Evolutionary conservation across 2,797 vertebrate genomes (phyloP), one percentile per base, ranked within the genome.

Genomic region (Acanthurus tractus): DNA sequence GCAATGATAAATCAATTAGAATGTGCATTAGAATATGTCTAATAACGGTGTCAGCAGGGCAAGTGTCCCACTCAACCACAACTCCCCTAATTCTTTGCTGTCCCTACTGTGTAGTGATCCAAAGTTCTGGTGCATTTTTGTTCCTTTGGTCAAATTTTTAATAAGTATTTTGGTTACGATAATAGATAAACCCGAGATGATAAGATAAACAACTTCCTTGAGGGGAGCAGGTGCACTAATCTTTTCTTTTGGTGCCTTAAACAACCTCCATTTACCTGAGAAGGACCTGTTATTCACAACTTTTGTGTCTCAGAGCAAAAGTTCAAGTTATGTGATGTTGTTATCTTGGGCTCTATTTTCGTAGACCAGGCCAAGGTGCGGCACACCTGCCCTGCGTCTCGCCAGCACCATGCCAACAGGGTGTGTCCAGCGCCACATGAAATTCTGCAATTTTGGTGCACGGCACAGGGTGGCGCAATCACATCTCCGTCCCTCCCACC

Each of bases 1-100:
- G 71, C 58, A 50, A 88, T 92, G 79, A 89, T 91, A 86, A 93
- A 91, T 93, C 90, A 90, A 92, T 93, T 91, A 89, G 62, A 85
- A 76, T 85, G 86, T 10, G 29, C 58, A 46, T 64, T 62, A 79
- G 82, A 89, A 86, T 89, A 76, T 82, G 73, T 54, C 81, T 88
- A 86, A 90, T 90, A 82, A 91, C 87, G 81, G 87, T 75, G 85
- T 79, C 79, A 74, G 87, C 81, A 63, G 79, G 63, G 66, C 69
- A 75, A 45, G 11, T 58, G 72, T 84, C 81, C 83, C 82, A 82
- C 74, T 84, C 80, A 79, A 66, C 70, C 61, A 29, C 87, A 83
- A 89, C 80, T 93, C 83, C 38, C 8, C 11, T 9, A 81, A 46
- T 66, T 38, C 50, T 71, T 12, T 34, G 20, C 42, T 61, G 59